Conservation (phyloP, 2,888 invertebrate genomes). For the Hypsopygia costalis region DNA sequence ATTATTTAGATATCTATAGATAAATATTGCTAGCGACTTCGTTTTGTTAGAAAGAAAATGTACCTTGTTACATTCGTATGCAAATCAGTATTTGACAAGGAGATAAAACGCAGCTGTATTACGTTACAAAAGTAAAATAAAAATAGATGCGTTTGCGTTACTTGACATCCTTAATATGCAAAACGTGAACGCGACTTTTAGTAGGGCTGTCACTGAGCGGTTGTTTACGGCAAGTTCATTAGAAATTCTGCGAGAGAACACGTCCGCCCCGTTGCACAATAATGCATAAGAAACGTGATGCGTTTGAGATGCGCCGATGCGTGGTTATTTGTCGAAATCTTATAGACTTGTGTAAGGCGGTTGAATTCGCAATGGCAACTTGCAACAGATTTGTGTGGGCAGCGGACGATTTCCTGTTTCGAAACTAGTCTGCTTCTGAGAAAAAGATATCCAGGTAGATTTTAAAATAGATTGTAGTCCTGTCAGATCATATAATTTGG, state of each 20-base stretch:
- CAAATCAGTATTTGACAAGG: not conserved
- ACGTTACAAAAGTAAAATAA: slow-evolving; percentile 14
- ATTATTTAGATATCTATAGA: too few relatives aligned
- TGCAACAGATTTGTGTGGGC: not conserved
- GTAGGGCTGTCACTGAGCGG: slow-evolving; percentile 13
- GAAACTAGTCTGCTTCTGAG: not conserved
- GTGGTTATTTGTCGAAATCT: not conserved
- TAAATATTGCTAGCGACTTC: too few relatives aligned
- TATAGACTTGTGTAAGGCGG: not conserved
- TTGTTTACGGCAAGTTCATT: slow-evolving; percentile 16
- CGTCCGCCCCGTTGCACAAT: slow-evolving; percentile 45
- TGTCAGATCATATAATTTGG: too few relatives aligned
- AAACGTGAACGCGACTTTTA: slow-evolving; percentile 13
- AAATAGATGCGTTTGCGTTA: slow-evolving; percentile 11
- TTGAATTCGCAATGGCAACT: not conserved
- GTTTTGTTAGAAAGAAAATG: too few relatives aligned
- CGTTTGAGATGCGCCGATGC: slow-evolving; percentile 45
- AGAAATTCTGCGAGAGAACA: slow-evolving; percentile 14
- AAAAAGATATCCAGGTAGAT: not conserved
- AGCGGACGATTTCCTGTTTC: not conserved
- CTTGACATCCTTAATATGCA: slow-evolving; percentile 16
- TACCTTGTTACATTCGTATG: too few relatives aligned
- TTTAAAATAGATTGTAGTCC: not conserved
- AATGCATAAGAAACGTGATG: slow-evolving; percentile 40
- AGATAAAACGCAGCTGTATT: slow-evolving; percentile 12